Conservation (phyloP, 1,140 invertebrate genomes). For the Mamestra configurata region DNA sequence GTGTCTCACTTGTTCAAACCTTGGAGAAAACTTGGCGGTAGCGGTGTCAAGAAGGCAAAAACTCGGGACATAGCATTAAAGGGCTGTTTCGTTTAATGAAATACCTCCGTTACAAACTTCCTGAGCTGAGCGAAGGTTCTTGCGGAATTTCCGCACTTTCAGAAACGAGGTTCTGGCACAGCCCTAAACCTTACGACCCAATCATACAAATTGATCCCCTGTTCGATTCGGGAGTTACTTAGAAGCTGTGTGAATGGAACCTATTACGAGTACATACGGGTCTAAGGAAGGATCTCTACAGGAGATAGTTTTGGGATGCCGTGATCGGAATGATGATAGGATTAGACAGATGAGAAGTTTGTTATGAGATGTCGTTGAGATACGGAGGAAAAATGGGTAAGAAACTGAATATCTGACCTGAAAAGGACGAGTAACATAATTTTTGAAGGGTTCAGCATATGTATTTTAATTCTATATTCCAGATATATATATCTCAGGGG, state of each 20-base stretch:
- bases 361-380: not conserved
- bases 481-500: no score
- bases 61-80: no score
- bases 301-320: not conserved
- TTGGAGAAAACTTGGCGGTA: no score
- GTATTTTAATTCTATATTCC: no score
- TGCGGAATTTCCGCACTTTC: no score
- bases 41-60: no score
- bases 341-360: not conserved
- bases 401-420: not conserved
- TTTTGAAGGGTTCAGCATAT: not conserved
- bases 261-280: not conserved
- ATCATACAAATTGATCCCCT: constrained; percentile 16
- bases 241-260: not conserved
- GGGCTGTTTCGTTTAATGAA: no score
- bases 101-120: no score
- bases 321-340: not conserved
- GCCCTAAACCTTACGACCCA: not conserved
- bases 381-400: not conserved
- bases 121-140: no score
- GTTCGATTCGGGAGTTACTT: not conserved
- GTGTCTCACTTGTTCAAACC: no score
- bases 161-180: no score
- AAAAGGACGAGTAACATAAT: not conserved
- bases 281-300: not conserved